Evolutionary conservation across 2,113 vertebrate species (phyloP).

Genomic region (Vimba vimba): DNA sequence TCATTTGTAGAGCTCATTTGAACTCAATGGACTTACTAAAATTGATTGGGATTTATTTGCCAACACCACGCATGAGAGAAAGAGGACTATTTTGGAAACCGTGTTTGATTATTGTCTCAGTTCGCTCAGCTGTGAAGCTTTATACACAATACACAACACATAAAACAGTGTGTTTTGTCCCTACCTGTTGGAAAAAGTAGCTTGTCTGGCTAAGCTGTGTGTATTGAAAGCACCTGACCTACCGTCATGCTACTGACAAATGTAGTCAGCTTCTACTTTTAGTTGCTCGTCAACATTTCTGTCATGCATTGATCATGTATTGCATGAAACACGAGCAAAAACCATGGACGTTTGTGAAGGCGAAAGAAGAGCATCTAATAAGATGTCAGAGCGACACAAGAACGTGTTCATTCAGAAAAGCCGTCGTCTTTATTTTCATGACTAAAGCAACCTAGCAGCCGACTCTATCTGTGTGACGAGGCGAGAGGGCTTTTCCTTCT

Average conservation of each 20-base stretch:
- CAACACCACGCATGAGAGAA: background rate
- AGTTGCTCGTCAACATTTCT: background rate
- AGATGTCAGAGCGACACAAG: background rate
- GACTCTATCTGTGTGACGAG: constrained; percentile 17
- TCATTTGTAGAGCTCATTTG: too few species aligned
- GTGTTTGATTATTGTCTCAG: background rate
- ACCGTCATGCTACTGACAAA: background rate
- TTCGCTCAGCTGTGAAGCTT: background rate
- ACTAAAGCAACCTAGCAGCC: constrained; percentile 32
- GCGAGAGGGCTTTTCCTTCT: constrained; percentile 51
- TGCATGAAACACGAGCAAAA: background rate
- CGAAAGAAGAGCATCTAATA: background rate
- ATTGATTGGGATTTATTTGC: background rate
- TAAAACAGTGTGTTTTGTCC: background rate
- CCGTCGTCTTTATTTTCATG: constrained; percentile 33
- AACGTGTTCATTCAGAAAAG: background rate
- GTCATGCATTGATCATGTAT: background rate
- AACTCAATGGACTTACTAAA: background rate
- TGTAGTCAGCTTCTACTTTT: background rate
- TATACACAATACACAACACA: background rate
- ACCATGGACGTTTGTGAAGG: background rate
- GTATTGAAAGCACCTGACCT: constrained; percentile 1
- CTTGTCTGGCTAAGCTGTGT: background rate
- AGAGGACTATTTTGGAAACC: background rate
- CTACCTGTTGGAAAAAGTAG: background rate